Evolutionary conservation across 2,113 vertebrate genomes (phyloP).

Genomic region (Lipophrys pholis): DNA sequence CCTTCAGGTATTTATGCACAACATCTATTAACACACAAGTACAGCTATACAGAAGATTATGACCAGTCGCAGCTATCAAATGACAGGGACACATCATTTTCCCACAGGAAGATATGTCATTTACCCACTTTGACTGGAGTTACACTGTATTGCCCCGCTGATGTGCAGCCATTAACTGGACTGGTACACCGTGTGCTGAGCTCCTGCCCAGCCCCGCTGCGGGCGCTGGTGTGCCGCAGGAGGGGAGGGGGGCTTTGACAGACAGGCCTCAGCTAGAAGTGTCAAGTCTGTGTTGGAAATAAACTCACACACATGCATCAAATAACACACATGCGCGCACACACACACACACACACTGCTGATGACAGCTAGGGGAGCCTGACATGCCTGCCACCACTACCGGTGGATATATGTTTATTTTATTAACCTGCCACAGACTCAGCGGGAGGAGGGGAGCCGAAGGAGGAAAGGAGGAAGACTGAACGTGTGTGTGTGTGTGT

Average conservation of each 20-base stretch:
- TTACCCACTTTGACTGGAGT: slow-evolving; percentile 32
- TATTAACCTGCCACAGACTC: slow-evolving; percentile 76
- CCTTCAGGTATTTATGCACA: not conserved
- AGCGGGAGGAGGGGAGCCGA: not conserved
- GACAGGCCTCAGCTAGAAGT: slow-evolving; percentile 67
- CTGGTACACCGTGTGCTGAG: slow-evolving; percentile 33
- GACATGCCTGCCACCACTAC: slow-evolving; percentile 70
- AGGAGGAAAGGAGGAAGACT: not conserved
- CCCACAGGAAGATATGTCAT: slow-evolving; percentile 12
- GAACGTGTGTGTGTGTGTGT: not conserved
- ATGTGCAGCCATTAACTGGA: slow-evolving; percentile 39
- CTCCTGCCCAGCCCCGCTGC: slow-evolving; percentile 38
- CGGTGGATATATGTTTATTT: slow-evolving; percentile 78
- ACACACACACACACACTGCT: slow-evolving; percentile 19
- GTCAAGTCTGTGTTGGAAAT: slow-evolving; percentile 66
- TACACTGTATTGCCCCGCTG: not conserved
- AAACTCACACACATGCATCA: slow-evolving; percentile 48
- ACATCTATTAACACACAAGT: not conserved
- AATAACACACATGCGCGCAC: not conserved
- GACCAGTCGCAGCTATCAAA: slow-evolving; percentile 1
- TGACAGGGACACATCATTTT: not conserved
- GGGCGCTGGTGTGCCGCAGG: slow-evolving; percentile 27
- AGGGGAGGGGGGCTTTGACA: slow-evolving; percentile 47
- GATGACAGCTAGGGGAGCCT: slow-evolving; percentile 75
- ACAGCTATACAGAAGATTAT: not conserved